Evolutionary conservation across 2,797 vertebrate species (phyloP).

Genomic region (Anolis apletophallus): DNA sequence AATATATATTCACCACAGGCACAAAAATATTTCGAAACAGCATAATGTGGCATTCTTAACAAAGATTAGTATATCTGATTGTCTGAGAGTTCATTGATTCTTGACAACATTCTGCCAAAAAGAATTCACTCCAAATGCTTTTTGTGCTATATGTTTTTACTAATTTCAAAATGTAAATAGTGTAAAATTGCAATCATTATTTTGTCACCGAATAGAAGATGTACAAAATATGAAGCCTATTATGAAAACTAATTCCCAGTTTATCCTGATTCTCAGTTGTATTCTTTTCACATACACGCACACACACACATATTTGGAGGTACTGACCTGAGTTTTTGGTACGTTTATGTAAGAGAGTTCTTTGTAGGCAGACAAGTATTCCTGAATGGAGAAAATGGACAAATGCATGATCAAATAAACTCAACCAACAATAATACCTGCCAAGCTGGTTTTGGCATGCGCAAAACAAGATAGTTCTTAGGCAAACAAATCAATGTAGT

Average conservation of each 20-base stretch:
- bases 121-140: not conserved
- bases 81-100: not conserved
- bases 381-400: not conserved
- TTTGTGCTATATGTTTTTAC: not conserved
- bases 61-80: not conserved
- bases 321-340: slow-evolving; percentile 4
- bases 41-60: not conserved
- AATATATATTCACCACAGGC: not conserved
- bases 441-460: not conserved
- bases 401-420: slow-evolving; percentile 22
- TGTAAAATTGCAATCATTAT: not conserved
- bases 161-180: not conserved
- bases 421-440: slow-evolving; percentile 1
- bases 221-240: slow-evolving; percentile 3
- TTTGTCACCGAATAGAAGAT: not conserved
- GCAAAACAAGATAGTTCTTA: slow-evolving; percentile 21
- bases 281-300: too few relatives aligned
- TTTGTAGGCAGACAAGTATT: not conserved
- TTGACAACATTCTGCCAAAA: not conserved
- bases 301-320: not conserved
- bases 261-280: slow-evolving; percentile 17
- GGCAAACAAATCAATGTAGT: slow-evolving; percentile 8
- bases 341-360: not conserved
- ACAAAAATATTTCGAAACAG: not conserved
- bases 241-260: not conserved